These are phyloP conservation scores for Hybognathus amarus DNA, from an alignment of 2,797 vertebrate genomes.

Conservation along the genomic window DNA sequence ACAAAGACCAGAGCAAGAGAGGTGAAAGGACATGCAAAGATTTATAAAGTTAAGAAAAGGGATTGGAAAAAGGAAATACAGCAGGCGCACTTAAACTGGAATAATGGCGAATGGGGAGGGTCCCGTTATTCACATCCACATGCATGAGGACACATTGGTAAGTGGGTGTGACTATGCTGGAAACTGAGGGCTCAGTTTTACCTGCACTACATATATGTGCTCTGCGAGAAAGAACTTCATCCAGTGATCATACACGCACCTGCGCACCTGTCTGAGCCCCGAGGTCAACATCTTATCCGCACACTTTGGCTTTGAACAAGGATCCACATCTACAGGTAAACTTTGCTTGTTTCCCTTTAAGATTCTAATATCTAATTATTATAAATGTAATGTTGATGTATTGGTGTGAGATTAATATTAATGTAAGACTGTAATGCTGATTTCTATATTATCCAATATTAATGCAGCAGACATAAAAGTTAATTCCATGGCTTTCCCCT, in stretches of 20 bases:
- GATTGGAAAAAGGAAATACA: constrained; percentile 21
- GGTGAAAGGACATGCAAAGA: neutral
- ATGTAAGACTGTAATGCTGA: neutral
- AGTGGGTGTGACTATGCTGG: constrained; percentile 52
- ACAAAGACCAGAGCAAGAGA: neutral
- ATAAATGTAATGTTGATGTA: neutral
- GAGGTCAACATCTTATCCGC: constrained; percentile 39
- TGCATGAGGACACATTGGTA: constrained; percentile 45
- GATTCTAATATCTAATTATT: neutral
- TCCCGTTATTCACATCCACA: constrained; percentile 53
- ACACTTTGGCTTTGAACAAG: constrained; percentile 60
- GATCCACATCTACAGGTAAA: constrained; percentile 72
- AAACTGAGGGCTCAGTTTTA: constrained; percentile 56
- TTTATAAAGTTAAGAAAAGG: constrained; percentile 24
- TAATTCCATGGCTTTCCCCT: neutral
- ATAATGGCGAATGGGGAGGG: constrained; percentile 18
- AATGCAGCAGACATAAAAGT: neutral
- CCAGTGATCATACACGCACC: constrained; percentile 4
- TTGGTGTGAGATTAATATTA: constrained; percentile 11
- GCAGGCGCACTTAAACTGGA: neutral
- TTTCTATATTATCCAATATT: constrained; percentile 8
- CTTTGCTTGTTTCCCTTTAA: constrained; percentile 38
- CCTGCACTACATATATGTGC: constrained; percentile 74
- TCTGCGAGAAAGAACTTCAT: constrained; percentile 56
- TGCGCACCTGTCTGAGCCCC: constrained; percentile 67